A percentile compares a stretch with the other conserved stretches of the same genome.
These are phyloP conservation scores for Anseranas semipalmata DNA, from an alignment of 2,113 vertebrate genomes.

Conservation along the genomic window DNA sequence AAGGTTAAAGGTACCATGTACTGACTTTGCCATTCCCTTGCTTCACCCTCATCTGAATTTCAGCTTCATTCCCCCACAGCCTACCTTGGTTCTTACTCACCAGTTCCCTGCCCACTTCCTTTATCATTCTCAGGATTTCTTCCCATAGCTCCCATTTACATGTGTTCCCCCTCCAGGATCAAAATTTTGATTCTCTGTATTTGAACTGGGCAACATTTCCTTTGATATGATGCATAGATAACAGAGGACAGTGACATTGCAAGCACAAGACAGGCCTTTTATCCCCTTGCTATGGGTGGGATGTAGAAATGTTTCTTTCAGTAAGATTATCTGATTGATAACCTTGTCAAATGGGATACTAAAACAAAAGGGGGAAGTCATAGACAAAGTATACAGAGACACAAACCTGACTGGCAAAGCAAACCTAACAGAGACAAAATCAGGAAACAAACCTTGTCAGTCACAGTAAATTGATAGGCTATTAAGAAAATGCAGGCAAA, in stretches of 20 bases:
- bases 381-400: background rate
- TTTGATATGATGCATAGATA: background rate
- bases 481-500: background rate
- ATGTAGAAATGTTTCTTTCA: background rate
- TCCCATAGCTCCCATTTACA: background rate
- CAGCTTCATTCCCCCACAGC: background rate
- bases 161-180: background rate
- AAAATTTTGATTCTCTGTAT: background rate
- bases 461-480: background rate
- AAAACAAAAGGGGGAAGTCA: background rate
- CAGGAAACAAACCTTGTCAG: background rate
- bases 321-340: background rate
- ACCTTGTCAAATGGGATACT: background rate
- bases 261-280: background rate
- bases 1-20: background rate
- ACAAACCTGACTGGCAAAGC: background rate
- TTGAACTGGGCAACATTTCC: background rate
- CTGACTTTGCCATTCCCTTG: fast-evolving
- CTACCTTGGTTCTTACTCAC: background rate
- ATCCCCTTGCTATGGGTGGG: background rate
- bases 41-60: background rate
- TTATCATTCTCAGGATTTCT: background rate
- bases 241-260: background rate
- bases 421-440: background rate
- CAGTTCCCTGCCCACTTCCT: background rate